Base-by-base conservation (phyloP, 1,140 invertebrate genomes). In the Diachasmimorpha longicaudata region DNA sequence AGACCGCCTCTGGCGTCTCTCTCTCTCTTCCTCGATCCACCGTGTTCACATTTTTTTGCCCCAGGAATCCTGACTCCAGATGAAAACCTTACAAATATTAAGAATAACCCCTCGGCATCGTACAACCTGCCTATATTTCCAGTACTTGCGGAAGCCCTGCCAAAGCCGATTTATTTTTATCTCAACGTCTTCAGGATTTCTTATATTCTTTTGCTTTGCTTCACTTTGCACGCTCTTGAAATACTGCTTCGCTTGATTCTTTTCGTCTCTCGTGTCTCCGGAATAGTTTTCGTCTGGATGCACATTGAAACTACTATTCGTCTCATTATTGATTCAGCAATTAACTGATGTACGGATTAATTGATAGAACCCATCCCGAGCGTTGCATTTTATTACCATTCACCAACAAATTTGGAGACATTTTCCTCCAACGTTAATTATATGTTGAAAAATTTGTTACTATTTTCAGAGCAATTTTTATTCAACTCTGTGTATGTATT, bases 21-120 rank as follows among this genome's bases (percentile, higher is more conserved):
- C 55, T 46, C 70, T 55, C 46, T 42, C 52, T 70, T 72, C 68
- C 70, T 70, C 16, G 66, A 67, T 71, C 19, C 48, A 21, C 48
- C 13, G 73, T 52, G 23, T 58, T 48, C 10, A 52, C 66, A 44
- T 68, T 72, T 75, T 55, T 52, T 21, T 68, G 23, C 76, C 37
- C 48, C 21, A 72, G 16, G 42, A 25, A 70, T 46, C 63, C 72
- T 70, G 46, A 67, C 52, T 77, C 71, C 16, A 36, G 36, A 68
- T 39, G 80, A 86, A 86, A 85, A 84, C 81, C 83, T 82, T 85
- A 82, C 80, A 86, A 86, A 86, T 86, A 86, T 85, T 83, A 85
- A 84, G 83, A 83, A 83, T 84, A 85, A 84, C 80, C 82, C 83
- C 79, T 83, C 78, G 77, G 71, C 68, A 68, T 72, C 71, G 71